Conservation (phyloP, 2,888 invertebrate species). For the Fragum sueziense region DNA sequence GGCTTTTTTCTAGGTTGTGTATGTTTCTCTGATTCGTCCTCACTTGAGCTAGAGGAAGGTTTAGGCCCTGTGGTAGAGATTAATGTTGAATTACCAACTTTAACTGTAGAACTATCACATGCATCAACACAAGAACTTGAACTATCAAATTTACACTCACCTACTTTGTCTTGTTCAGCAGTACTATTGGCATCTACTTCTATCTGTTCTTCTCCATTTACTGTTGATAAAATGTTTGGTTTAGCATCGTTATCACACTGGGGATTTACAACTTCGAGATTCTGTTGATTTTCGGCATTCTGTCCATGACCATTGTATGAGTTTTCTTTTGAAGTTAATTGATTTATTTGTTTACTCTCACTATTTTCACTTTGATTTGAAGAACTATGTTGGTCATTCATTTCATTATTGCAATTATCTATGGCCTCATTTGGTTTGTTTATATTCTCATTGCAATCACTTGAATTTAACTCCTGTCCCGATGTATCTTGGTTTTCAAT, state of each 20-base stretch:
- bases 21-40: slow-evolving; percentile 29
- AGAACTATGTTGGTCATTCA: no score
- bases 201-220: not conserved
- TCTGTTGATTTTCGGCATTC: not conserved
- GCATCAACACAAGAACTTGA: slow-evolving; percentile 27
- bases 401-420: no score
- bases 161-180: slow-evolving; percentile 9
- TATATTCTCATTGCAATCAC: no score
- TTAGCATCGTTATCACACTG: not conserved
- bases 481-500: no score
- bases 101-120: slow-evolving; percentile 24
- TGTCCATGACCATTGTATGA: no score
- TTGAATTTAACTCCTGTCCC: no score
- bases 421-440: no score
- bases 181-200: not conserved
- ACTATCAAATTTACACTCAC: slow-evolving; percentile 33
- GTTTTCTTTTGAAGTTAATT: no score
- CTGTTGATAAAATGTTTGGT: not conserved
- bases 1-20: not conserved
- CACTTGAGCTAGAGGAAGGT: slow-evolving; percentile 53
- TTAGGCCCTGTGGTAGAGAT: slow-evolving; percentile 39
- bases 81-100: not conserved
- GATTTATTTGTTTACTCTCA: no score
- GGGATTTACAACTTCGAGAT: not conserved
- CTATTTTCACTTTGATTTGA: no score